Conservation (phyloP, 2,888 invertebrate species). For the Scrobipalpa atriplicella region DNA sequence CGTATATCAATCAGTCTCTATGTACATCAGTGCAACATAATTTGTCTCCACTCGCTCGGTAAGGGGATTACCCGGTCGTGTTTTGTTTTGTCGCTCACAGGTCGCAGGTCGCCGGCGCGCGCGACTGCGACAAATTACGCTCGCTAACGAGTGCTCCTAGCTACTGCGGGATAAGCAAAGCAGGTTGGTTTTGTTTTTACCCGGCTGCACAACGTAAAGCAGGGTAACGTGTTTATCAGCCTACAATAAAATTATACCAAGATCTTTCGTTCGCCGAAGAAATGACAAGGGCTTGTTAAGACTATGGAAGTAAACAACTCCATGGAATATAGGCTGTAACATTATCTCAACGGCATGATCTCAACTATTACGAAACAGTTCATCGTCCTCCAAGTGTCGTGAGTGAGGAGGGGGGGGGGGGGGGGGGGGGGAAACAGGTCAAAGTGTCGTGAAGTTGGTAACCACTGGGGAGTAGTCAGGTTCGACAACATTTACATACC, state of each 20-base stretch:
- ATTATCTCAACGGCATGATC: too few relatives aligned
- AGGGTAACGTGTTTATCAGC: too few relatives aligned
- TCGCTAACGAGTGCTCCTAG: background rate
- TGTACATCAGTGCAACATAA: background rate
- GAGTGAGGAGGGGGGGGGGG: background rate
- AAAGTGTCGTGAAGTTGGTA: conserved; percentile 5
- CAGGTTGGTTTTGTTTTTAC: too few relatives aligned
- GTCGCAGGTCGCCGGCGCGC: background rate
- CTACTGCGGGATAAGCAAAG: too few relatives aligned
- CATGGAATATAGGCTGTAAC: too few relatives aligned
- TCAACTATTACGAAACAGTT: too few relatives aligned
- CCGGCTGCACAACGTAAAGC: too few relatives aligned
- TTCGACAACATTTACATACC: background rate
- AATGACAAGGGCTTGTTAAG: too few relatives aligned
- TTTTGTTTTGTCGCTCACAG: background rate
- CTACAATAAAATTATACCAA: too few relatives aligned
- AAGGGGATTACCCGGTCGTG: background rate
- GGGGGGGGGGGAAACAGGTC: background rate
- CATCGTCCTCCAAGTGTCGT: too few relatives aligned
- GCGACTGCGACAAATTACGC: conserved; percentile 3
- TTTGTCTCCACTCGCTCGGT: background rate
- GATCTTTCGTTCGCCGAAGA: too few relatives aligned
- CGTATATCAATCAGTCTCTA: background rate
- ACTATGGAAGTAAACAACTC: too few relatives aligned
- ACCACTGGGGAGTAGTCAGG: background rate